Evolutionary conservation across 2,888 invertebrate genomes (phyloP), one percentile per base, ranked within the genome.

Genomic region (Orgyia antiqua): DNA sequence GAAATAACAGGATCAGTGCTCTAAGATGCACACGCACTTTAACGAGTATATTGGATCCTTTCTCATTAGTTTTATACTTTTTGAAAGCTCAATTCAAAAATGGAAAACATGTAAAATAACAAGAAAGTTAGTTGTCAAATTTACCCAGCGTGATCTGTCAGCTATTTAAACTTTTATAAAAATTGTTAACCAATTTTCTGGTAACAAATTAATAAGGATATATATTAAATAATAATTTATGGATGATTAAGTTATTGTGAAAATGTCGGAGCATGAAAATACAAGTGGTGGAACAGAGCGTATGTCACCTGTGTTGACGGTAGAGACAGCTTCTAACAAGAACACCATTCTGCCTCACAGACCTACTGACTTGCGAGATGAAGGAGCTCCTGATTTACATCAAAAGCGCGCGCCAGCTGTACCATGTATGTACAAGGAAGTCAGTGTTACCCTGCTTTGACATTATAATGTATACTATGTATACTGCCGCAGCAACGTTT

Each of bases 211-310:
- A 53, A 57, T 56, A 57, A 63, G 51, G 55, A 58, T 62, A 24
- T 51, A 43, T 38, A 48, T 41, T 47, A 54, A 40, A 46, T 52
- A 17, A 50, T 36, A 47, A 64, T 70, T 54, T 65, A 75, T 80
- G 72, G 70, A 68, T 72, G 63, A 41, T 68, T 67, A 47, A 63
- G 49, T 55, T 51, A 45, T 51, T 30, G 40, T 61, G 45, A 48
- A 75, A 43, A 83, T 83, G 83, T 70, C 83, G 31, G 77, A 82
- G 29, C 64, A 71, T 62, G 79, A 80, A 43, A 68, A 69, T 44
- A 66, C 59, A 34, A 63, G 61, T 40, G 58, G 58, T 27, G 50
- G 45, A 9, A 43, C 41, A 10, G 39, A 56, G 20, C 56, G 44
- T 11, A 56, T 45, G 18, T 50, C 69, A 4, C 38, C 67, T 1